Percentiles rank a stretch among this genome's conserved stretches.
Evolutionary conservation across 2,888 invertebrate genomes (phyloP).

Genomic region (Xanthia icteritia): DNA sequence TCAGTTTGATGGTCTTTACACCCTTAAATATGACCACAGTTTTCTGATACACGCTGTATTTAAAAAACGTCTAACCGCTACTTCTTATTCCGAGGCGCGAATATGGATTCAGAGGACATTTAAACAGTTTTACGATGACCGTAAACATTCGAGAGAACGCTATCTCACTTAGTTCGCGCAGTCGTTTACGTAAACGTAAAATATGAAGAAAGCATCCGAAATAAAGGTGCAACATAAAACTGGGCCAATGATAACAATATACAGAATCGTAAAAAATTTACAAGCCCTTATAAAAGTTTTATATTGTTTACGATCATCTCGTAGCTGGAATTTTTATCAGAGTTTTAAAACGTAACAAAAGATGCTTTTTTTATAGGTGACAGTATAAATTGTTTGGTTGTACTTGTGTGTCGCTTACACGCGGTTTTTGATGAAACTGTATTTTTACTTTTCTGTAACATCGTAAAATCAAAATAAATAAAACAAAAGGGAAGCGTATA

Average conservation of each 20-base stretch:
- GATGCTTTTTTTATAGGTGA: slow-evolving; percentile 59
- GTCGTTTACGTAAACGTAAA: slow-evolving; percentile 75
- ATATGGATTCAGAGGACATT: slow-evolving; percentile 70
- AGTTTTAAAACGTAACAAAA: slow-evolving; percentile 64
- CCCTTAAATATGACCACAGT: not conserved
- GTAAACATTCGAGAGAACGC: slow-evolving; percentile 65
- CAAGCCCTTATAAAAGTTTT: slow-evolving; percentile 71
- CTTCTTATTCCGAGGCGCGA: slow-evolving; percentile 62
- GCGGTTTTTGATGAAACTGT: slow-evolving; percentile 9
- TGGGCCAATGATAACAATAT: slow-evolving; percentile 74
- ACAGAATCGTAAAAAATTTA: slow-evolving; percentile 72
- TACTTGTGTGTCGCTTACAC: slow-evolving; percentile 26
- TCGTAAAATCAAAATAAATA: slow-evolving; percentile 51
- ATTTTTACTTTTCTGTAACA: slow-evolving; percentile 23
- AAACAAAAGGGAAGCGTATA: slow-evolving; percentile 16
- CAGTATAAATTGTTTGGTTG: slow-evolving; percentile 52
- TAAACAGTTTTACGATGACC: slow-evolving; percentile 72
- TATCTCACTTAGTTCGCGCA: slow-evolving; percentile 76
- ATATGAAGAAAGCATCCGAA: slow-evolving; percentile 74
- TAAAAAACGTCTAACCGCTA: slow-evolving; percentile 29
- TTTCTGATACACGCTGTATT: slow-evolving; percentile 1
- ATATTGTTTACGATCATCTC: slow-evolving; percentile 70
- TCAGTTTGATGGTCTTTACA: not conserved
- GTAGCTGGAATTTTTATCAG: slow-evolving; percentile 58
- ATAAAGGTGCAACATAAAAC: slow-evolving; percentile 76